These are phyloP conservation scores for Spodoptera exigua DNA, from an alignment of 2,888 invertebrate genomes.

Conservation along the genomic window DNA sequence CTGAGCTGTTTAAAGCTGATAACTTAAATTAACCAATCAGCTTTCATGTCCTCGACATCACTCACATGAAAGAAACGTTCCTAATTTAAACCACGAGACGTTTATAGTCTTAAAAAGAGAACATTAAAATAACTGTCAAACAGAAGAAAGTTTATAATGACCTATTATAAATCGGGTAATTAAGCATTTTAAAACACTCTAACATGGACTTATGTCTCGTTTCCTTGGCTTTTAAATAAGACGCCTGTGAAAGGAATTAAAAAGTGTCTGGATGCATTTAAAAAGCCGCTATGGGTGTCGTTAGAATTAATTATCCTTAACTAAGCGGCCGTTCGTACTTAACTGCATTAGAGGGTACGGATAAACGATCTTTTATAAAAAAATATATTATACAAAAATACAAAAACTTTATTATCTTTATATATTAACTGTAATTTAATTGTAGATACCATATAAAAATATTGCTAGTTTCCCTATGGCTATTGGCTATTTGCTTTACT, in stretches of 20 bases:
- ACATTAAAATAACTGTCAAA: constrained; percentile 61
- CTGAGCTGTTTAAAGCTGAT: constrained; percentile 14
- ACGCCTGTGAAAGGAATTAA: constrained; percentile 52
- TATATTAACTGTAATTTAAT: no score
- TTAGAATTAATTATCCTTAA: constrained; percentile 76
- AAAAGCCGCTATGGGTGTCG: constrained; percentile 66
- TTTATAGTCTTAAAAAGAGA: constrained; percentile 48
- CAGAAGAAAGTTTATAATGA: constrained; percentile 62
- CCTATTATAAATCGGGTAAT: constrained; percentile 77
- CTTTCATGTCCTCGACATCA: constrained; percentile 36
- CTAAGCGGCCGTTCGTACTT: constrained; percentile 64
- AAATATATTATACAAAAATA: no score
- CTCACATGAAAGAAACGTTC: constrained; percentile 49
- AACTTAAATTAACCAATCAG: constrained; percentile 54
- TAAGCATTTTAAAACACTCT: constrained; percentile 72
- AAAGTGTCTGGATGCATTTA: constrained; percentile 63
- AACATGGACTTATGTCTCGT: constrained; percentile 75
- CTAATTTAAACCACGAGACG: constrained; percentile 57
- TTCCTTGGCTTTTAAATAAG: constrained; percentile 76
- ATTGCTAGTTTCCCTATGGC: no score
- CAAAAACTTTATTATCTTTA: no score
- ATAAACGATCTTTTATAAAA: neutral
- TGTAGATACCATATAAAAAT: no score
- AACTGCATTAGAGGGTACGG: constrained; percentile 51
- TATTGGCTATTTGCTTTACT: no score